Evolutionary conservation across 1,140 invertebrate species (phyloP).

Genomic region (Bombus turneri): DNA sequence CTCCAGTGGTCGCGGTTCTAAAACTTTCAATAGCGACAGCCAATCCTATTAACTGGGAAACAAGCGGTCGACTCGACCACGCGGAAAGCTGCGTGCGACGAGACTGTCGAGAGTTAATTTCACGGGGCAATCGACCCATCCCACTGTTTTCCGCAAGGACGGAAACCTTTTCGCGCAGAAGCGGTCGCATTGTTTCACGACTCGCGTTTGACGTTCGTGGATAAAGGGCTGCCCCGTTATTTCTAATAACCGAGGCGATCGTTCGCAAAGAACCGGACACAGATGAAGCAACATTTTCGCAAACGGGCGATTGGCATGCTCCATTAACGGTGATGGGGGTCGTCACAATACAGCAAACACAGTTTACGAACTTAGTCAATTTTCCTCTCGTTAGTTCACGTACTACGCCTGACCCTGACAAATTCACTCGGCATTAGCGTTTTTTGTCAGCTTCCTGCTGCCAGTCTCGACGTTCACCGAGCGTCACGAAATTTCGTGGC

Average conservation of each 20-base stretch:
- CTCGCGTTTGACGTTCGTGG: conserved; percentile 44
- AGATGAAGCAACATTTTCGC: conserved; percentile 44
- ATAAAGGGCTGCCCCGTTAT: conserved; percentile 16
- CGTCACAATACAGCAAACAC: conserved; percentile 44
- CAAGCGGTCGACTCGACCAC: conserved; percentile 3
- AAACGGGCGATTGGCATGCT: conserved; percentile 15
- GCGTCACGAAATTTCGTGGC: conserved; percentile 6
- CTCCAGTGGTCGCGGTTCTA: neutral
- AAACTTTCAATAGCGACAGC: conserved; percentile 13
- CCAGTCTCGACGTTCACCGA: neutral
- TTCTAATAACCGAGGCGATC: conserved; percentile 20
- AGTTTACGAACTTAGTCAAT: conserved; percentile 46
- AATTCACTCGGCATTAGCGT: neutral
- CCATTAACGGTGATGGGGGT: conserved; percentile 41
- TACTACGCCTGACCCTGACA: neutral
- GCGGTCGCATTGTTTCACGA: conserved; percentile 18
- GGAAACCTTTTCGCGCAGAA: neutral
- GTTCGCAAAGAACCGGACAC: conserved; percentile 8
- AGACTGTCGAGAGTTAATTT: conserved; percentile 47
- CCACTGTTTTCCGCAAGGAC: conserved; percentile 4
- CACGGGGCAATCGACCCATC: conserved; percentile 7
- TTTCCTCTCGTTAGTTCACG: conserved; percentile 40
- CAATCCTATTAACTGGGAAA: conserved; percentile 28
- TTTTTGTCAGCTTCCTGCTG: conserved; percentile 1
- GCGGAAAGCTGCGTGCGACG: conserved; percentile 18